These are phyloP conservation scores for Leptinotarsa defecta DNA, from an alignment of 1,140 invertebrate genomes.

Conservation along the genomic window DNA sequence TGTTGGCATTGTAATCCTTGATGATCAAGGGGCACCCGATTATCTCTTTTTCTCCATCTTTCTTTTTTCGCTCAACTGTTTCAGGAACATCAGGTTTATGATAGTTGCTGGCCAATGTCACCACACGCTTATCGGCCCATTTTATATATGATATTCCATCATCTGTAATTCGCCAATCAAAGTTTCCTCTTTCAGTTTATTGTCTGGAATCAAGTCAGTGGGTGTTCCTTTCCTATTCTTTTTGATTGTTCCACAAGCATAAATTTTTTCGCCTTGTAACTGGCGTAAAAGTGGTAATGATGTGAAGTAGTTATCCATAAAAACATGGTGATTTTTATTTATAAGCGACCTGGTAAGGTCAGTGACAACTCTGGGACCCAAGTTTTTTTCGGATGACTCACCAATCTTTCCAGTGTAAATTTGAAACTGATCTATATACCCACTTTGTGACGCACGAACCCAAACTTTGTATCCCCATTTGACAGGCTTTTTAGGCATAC, in stretches of 20 bases:
- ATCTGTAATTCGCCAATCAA: conserved; percentile 51
- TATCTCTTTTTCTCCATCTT: conserved; percentile 43
- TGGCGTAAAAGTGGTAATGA: conserved; percentile 44
- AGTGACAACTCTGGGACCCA: conserved; percentile 50
- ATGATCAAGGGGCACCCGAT: conserved; percentile 38
- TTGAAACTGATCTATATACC: conserved; percentile 56
- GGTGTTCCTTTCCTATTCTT: conserved; percentile 41
- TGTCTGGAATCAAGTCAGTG: conserved; percentile 48
- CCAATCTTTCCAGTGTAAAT: conserved; percentile 55
- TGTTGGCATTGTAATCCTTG: conserved; percentile 54
- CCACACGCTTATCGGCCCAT: conserved; percentile 55
- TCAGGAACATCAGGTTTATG: conserved; percentile 47
- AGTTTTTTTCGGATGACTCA: conserved; percentile 49
- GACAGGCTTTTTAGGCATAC: conserved; percentile 56
- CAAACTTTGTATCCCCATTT: conserved; percentile 51
- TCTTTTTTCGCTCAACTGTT: conserved; percentile 47
- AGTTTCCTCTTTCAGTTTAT: conserved; percentile 51
- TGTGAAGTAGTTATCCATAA: conserved; percentile 52
- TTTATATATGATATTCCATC: conserved; percentile 52
- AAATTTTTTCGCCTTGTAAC: conserved; percentile 47
- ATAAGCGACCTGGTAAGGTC: conserved; percentile 45
- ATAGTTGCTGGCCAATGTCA: conserved; percentile 55
- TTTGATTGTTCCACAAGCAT: conserved; percentile 51
- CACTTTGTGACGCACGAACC: conserved; percentile 32
- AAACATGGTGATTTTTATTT: conserved; percentile 47